These are phyloP conservation scores for Eonycteris spelaea DNA, from an alignment of 2,113 vertebrate genomes.

Conservation along the genomic window DNA sequence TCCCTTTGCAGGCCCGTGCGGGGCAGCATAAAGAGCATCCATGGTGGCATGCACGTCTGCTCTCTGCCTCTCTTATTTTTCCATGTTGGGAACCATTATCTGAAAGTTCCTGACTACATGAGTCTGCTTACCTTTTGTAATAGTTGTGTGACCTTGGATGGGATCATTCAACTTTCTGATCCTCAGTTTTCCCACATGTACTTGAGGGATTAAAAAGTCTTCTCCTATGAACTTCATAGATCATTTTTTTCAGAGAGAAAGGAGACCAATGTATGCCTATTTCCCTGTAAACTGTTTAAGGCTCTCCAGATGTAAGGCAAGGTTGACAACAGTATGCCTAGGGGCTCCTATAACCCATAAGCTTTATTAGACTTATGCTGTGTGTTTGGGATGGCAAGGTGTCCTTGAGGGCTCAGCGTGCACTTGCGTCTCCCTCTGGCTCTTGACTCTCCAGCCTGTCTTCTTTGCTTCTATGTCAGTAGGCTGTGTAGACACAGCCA, in stretches of 20 bases:
- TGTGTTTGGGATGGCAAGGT: not conserved
- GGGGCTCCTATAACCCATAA: not conserved
- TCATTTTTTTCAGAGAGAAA: not conserved
- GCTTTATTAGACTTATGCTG: not conserved
- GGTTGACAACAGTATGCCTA: not conserved
- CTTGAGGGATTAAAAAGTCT: not conserved
- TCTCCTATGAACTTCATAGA: not conserved
- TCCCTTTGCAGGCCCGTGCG: not conserved
- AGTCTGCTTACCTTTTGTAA: not conserved
- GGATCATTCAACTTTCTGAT: not conserved
- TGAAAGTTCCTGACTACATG: not conserved
- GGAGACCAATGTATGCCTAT: not conserved
- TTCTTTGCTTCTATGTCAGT: not conserved
- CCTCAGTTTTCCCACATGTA: not conserved
- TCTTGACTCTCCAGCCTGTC: not conserved
- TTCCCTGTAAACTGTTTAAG: not conserved
- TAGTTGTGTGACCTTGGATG: not conserved
- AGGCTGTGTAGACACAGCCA: not conserved
- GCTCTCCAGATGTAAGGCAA: not conserved
- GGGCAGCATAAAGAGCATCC: rapidly evolving
- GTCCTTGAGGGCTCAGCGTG: not conserved
- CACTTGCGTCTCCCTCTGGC: not conserved
- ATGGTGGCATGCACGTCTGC: rapidly evolving
- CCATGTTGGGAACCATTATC: not conserved
- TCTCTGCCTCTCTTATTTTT: not conserved